Conservation (phyloP, 35 echinoderm and acorn worm species). For the Ophioderma brevispina region DNA sequence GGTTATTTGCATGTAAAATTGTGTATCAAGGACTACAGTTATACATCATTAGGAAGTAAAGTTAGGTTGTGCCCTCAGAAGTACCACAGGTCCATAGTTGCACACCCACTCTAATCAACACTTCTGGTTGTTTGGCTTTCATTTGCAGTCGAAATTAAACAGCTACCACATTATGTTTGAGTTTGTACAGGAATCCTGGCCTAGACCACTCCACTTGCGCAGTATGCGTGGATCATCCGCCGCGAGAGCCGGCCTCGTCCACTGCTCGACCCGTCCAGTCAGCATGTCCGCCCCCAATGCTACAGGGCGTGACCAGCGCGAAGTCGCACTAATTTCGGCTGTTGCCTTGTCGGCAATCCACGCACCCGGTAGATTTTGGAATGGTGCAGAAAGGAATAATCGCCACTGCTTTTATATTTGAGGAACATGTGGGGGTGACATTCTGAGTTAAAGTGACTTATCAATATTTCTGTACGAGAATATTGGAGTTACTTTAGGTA, state of each 20-base stretch:
- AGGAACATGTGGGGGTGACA: too few relatives aligned
- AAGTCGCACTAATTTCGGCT: constrained; percentile 89
- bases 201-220: constrained; percentile 82
- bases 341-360: constrained; percentile 51
- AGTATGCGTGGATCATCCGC: constrained; percentile 78
- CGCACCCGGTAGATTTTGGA: constrained; percentile 77
- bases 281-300: constrained; percentile 75
- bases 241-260: constrained; percentile 94
- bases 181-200: constrained; percentile 49
- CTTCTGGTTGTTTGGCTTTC: too few relatives aligned
- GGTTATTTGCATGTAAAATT: too few relatives aligned
- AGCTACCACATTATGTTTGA: not conserved
- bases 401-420: constrained; percentile 82
- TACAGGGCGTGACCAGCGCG: constrained; percentile 3
- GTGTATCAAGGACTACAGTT: too few relatives aligned
- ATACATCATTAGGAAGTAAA: too few relatives aligned
- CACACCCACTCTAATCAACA: too few relatives aligned
- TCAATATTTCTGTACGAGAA: too few relatives aligned
- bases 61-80: too few relatives aligned
- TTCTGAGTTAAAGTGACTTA: too few relatives aligned
- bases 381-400: constrained; percentile 68
- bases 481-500: too few relatives aligned
- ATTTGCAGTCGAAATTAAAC: constrained; percentile 7
- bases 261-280: constrained; percentile 91
- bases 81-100: too few relatives aligned